Conservation (phyloP, 1,140 invertebrate species). For the Pteromalus puparum region DNA sequence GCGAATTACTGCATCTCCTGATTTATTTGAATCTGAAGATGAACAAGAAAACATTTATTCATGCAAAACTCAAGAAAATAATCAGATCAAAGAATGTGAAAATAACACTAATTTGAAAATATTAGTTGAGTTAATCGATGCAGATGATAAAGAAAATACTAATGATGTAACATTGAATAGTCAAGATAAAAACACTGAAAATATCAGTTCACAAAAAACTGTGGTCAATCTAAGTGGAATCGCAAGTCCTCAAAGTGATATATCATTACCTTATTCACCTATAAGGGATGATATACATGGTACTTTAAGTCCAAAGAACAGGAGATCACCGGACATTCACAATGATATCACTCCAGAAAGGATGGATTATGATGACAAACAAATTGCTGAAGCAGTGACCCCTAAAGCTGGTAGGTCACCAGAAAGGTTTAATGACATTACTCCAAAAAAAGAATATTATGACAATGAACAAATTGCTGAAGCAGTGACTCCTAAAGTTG, state of each 20-base stretch:
- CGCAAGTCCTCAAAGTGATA: background rate
- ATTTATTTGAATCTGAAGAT: slow-evolving; percentile 57
- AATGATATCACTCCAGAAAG: background rate
- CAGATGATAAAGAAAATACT: slow-evolving; percentile 32
- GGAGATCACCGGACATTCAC: background rate
- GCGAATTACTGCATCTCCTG: slow-evolving; percentile 49
- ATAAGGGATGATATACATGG: slow-evolving; percentile 31
- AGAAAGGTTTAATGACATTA: background rate
- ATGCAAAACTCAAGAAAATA: background rate
- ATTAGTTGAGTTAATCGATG: slow-evolving; percentile 46
- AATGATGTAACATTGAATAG: background rate
- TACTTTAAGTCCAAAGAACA: slow-evolving; percentile 6
- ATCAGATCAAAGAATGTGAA: background rate
- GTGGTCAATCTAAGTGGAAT: background rate
- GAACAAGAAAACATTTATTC: slow-evolving; percentile 32
- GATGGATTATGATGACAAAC: background rate
- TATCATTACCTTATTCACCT: background rate
- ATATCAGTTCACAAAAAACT: slow-evolving; percentile 33
- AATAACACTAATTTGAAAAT: slow-evolving; percentile 49
- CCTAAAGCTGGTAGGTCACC: background rate
- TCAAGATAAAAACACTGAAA: background rate
- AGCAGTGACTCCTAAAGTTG: background rate
- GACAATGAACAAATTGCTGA: background rate
- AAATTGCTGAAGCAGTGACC: background rate
- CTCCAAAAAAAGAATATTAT: too few species aligned